A percentile compares a stretch with the other conserved stretches of the same genome.
These are phyloP conservation scores for Zoanthus gigantus DNA, from an alignment of 92 coral and sea anemone species.

Conservation along the genomic window DNA sequence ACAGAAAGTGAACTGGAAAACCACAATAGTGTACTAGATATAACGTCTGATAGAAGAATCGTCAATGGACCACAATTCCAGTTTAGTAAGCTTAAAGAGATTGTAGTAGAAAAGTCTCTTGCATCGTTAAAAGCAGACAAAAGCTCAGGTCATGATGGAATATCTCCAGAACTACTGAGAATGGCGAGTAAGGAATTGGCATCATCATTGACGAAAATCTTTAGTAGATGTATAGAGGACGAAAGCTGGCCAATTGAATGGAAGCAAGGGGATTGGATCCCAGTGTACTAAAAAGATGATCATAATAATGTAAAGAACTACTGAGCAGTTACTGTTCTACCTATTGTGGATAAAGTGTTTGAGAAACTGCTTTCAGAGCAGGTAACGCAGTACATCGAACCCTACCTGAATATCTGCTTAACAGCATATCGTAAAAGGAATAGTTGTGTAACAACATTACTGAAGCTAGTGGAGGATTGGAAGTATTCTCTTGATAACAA, in stretches of 20 bases:
- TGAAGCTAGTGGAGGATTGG: background rate
- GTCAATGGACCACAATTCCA: conserved; percentile 46
- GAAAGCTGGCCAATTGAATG: conserved; percentile 37
- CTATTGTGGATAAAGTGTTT: conserved; percentile 1
- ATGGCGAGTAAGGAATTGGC: conserved; percentile 15
- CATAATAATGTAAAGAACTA: too few relatives aligned
- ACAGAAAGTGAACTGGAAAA: too few relatives aligned
- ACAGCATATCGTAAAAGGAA: conserved; percentile 24
- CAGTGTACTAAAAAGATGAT: too few relatives aligned
- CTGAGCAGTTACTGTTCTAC: too few relatives aligned
- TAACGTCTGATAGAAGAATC: background rate
- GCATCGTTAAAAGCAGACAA: conserved; percentile 33
- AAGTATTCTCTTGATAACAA: too few relatives aligned
- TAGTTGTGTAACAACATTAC: conserved; percentile 23
- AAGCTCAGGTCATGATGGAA: conserved; percentile 42
- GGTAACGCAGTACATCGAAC: conserved; percentile 3
- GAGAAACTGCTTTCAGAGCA: too few relatives aligned
- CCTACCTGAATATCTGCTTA: background rate
- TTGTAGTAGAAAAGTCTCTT: conserved; percentile 43
- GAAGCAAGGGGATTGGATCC: conserved; percentile 29
- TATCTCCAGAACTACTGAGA: conserved; percentile 39
- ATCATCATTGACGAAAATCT: conserved; percentile 34
- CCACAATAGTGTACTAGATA: too few relatives aligned
- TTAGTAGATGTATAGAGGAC: conserved; percentile 14
- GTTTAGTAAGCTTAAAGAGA: conserved; percentile 5